phyloP scores from a whole-genome alignment of 2,797 vertebrate genomes.

The Lycodopsis pacificus region DNA sequence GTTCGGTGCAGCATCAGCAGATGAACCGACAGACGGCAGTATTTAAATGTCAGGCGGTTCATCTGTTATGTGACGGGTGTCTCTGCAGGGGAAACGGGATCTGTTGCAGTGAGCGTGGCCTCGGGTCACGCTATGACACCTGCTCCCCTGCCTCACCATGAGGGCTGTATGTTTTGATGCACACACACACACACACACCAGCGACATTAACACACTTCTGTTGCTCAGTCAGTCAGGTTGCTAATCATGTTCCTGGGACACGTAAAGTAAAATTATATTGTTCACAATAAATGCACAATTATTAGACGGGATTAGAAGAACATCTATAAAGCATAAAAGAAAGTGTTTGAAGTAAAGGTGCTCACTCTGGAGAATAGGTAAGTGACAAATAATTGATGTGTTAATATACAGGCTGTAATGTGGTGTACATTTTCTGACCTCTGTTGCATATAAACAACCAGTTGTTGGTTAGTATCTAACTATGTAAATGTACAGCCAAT shows the following conservation, averaged over 20 bases:
- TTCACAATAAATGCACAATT: too few relatives aligned
- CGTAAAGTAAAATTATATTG: too few relatives aligned
- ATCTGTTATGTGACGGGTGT: constrained; percentile 21
- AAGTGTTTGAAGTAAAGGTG: too few relatives aligned
- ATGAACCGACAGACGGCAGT: background rate
- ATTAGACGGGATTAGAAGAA: too few relatives aligned
- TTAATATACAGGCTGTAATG: too few relatives aligned
- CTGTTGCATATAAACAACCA: background rate
- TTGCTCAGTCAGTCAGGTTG: background rate
- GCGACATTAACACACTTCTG: background rate
- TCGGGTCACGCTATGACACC: constrained; percentile 39
- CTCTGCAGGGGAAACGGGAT: constrained; percentile 23
- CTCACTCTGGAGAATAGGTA: too few relatives aligned
- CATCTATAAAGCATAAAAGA: too few relatives aligned
- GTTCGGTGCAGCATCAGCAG: too few relatives aligned
- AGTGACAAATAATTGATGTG: too few relatives aligned
- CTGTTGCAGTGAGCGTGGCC: constrained; percentile 11
- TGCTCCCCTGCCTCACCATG: background rate
- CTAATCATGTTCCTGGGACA: too few relatives aligned
- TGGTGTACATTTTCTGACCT: too few relatives aligned
- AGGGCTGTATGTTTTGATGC: background rate
- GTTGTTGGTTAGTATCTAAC: too few relatives aligned
- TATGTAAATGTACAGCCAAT: background rate
- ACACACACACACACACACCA: constrained; percentile 4
- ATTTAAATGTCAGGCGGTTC: background rate